Evolutionary conservation across 2,797 vertebrate genomes (phyloP), one percentile per base, ranked within the genome.

Genomic region (Lagocephalus sceleratus): DNA sequence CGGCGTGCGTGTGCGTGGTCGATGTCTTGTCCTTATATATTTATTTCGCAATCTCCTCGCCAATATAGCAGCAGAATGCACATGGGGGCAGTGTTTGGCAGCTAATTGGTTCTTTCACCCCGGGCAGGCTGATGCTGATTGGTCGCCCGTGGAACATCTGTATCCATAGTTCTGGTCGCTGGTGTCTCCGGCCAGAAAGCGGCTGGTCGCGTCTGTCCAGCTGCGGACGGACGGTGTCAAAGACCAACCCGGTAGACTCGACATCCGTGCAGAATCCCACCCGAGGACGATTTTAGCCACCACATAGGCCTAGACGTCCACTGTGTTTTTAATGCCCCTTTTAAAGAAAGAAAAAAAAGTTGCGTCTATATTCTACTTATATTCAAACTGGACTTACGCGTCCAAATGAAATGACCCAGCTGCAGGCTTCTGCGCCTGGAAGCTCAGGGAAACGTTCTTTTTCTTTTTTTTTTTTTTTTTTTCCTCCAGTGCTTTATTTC

Each of bases 121-220:
- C 16, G 47, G 47, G 57, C 54, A 64, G 68, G 32, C 64, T 0
- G 65, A 58, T 1, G 57, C 81, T 80, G 86, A 87, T 84, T 88
- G 82, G 83, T 66, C 63, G 71, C 48, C 50, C 17, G 53, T 47
- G 62, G 45, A 88, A 88, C 87, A 90, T 87, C 87, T 90, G 87
- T 87, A 84, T 88, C 85, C 72, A 81, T 75, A 78, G 68, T 76
- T 83, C 61, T 73, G 75, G 79, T 11, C 20, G 69, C 51, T 66
- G 32, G 72, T 74, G 74, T 86, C 82, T 86, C 78, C 55, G 63
- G 76, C 80, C 81, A 79, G 84, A 84, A 80, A 85, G 62, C 66
- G 21, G 49, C 47, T 57, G 76, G 54, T 71, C 16, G 17, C 8
- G n/a, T 44, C 40, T 17, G n/a, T 10, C 8, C 16, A 42, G 11